Evolutionary conservation across 2,113 vertebrate species (phyloP).

Genomic region (Corythaixoides concolor): DNA sequence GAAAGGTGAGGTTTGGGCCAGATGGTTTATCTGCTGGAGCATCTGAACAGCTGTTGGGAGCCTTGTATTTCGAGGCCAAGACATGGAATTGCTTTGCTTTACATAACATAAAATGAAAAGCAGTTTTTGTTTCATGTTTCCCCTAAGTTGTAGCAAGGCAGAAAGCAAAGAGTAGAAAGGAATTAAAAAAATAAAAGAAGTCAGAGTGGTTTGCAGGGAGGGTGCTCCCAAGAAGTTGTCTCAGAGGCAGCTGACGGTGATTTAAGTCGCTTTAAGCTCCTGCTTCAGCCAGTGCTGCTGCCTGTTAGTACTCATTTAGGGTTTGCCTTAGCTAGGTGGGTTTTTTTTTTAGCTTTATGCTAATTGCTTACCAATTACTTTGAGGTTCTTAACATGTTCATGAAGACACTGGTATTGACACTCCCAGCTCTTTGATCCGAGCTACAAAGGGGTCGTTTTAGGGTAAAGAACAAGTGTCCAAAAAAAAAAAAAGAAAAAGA

Average conservation of each 20-base stretch:
- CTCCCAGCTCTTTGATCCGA: constrained; percentile 63
- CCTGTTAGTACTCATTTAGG: neutral
- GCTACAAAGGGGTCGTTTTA: constrained; percentile 62
- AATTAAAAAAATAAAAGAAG: neutral
- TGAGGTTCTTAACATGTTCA: constrained; percentile 50
- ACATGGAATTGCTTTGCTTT: neutral
- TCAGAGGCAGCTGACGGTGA: neutral
- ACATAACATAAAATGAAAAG: constrained; percentile 39
- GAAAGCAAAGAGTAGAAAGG: neutral
- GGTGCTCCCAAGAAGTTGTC: neutral
- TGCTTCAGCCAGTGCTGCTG: neutral
- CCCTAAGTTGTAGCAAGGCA: neutral
- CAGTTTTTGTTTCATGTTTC: constrained; percentile 32
- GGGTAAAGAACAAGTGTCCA: constrained; percentile 61
- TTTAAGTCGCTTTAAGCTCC: neutral
- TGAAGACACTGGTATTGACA: constrained; percentile 30
- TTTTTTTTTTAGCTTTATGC: constrained; percentile 3
- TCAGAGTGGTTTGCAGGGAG: neutral
- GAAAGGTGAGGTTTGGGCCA: constrained; percentile 43
- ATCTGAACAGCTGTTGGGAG: constrained; percentile 52
- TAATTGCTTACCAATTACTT: constrained; percentile 62
- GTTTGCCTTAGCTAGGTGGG: neutral
- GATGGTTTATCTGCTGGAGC: constrained; percentile 51
- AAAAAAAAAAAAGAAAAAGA: neutral
- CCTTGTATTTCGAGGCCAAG: constrained; percentile 25